These are phyloP conservation scores for Tanytarsus gracilentus DNA, from an alignment of 2,888 invertebrate species.

Conservation along the genomic window DNA sequence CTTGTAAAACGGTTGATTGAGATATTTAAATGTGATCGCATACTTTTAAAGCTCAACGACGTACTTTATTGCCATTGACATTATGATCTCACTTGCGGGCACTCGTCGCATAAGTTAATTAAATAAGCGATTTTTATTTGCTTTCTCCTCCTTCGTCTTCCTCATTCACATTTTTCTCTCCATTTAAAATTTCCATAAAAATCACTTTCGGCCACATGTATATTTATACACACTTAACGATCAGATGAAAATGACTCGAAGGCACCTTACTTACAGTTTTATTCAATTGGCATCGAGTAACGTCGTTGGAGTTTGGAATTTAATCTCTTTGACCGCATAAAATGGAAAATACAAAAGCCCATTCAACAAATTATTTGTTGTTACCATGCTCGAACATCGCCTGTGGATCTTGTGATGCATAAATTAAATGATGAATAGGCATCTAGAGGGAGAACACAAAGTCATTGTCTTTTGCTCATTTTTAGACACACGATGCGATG, in stretches of 20 bases:
- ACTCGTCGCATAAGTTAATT: no score
- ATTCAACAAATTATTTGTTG: no score
- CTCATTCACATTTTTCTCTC: no score
- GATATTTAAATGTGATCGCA: background rate
- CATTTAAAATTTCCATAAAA: no score
- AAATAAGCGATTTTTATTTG: background rate
- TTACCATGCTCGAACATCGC: background rate
- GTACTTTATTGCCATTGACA: no score
- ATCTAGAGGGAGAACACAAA: background rate
- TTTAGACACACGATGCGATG: no score
- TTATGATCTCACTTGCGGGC: no score
- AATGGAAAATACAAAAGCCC: background rate
- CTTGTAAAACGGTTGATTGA: no score
- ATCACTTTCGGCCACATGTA: no score
- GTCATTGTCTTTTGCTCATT: slow-evolving; percentile 2
- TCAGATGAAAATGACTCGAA: background rate
- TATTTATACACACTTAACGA: no score
- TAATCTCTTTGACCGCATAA: slow-evolving; percentile 11
- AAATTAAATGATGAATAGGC: slow-evolving; percentile 8
- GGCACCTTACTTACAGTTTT: background rate
- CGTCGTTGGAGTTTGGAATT: background rate
- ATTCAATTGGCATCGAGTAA: background rate
- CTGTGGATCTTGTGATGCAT: slow-evolving; percentile 8
- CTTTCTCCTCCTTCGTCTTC: background rate
- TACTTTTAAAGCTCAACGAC: background rate